Evolutionary conservation across 2,888 invertebrate species (phyloP).

Genomic region (Lasioglossum oenotherae): DNA sequence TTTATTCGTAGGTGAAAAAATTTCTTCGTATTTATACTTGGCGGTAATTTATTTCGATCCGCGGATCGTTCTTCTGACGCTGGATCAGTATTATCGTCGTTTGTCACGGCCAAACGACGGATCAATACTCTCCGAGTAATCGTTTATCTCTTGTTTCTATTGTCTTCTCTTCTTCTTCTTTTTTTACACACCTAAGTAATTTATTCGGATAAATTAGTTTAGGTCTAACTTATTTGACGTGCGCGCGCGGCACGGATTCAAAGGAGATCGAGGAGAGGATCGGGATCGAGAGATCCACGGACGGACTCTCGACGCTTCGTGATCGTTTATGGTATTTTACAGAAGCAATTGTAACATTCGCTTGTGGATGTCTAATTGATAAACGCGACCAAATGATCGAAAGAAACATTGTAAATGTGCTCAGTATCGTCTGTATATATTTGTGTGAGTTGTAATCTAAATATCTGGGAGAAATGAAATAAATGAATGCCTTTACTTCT

Average conservation of each 20-base stretch:
- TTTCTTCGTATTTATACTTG: conserved; percentile 66
- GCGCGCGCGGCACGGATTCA: not conserved
- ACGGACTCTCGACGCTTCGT: conserved; percentile 29
- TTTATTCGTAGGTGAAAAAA: conserved; percentile 73
- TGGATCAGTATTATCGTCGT: conserved; percentile 76
- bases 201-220: conserved; percentile 79
- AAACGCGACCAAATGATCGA: conserved; percentile 60
- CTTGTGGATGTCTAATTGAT: conserved; percentile 61
- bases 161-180: not conserved
- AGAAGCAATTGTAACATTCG: conserved; percentile 52
- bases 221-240: conserved; percentile 71
- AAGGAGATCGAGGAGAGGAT: conserved; percentile 1
- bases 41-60: conserved; percentile 54
- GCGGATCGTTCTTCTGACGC: conserved; percentile 47
- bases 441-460: conserved; percentile 80
- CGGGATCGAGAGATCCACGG: conserved; percentile 1
- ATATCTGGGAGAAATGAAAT: conserved; percentile 77
- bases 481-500: conserved; percentile 80
- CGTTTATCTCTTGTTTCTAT: not conserved
- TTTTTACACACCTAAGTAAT: conserved; percentile 76
- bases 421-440: conserved; percentile 80
- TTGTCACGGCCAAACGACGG: conserved; percentile 74
- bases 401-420: conserved; percentile 79
- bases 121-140: conserved; percentile 70
- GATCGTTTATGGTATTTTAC: conserved; percentile 44